Evolutionary conservation across 2,888 invertebrate species (phyloP).

Genomic region (Dorcus hopei): DNA sequence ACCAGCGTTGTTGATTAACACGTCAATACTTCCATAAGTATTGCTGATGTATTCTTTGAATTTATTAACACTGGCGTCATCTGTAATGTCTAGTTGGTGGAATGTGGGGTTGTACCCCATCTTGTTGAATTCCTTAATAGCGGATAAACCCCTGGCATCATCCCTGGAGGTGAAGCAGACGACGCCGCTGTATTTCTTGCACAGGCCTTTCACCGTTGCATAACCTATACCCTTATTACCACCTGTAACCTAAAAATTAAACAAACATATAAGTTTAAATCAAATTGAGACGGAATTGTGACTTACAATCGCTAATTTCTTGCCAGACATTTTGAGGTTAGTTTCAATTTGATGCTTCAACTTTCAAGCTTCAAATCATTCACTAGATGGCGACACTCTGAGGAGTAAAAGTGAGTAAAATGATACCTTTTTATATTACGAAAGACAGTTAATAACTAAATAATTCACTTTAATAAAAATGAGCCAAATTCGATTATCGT

Average conservation of each 20-base stretch:
- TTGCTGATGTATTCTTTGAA: slow-evolving; percentile 53
- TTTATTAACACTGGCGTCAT: slow-evolving; percentile 55
- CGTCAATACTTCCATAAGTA: neutral
- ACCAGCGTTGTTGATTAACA: neutral
- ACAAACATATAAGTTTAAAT: neutral
- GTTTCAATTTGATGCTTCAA: no score
- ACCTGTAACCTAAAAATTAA: slow-evolving; percentile 58
- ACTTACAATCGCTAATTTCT: neutral
- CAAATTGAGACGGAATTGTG: neutral
- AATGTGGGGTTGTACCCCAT: slow-evolving; percentile 56
- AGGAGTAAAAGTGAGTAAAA: no score
- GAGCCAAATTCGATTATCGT: no score
- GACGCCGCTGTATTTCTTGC: slow-evolving; percentile 61
- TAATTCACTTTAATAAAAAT: no score
- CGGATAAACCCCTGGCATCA: slow-evolving; percentile 55
- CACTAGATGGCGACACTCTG: no score
- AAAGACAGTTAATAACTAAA: no score
- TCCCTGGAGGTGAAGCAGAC: slow-evolving; percentile 71
- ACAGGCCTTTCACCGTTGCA: slow-evolving; percentile 64
- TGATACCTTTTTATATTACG: no score
- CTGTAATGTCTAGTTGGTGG: slow-evolving; percentile 68
- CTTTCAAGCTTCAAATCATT: no score
- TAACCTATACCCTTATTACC: slow-evolving; percentile 70
- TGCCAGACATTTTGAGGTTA: neutral
- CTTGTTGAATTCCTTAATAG: slow-evolving; percentile 58